Conservation (phyloP, 2,888 invertebrate genomes). For the Drosophila demipolita region DNA sequence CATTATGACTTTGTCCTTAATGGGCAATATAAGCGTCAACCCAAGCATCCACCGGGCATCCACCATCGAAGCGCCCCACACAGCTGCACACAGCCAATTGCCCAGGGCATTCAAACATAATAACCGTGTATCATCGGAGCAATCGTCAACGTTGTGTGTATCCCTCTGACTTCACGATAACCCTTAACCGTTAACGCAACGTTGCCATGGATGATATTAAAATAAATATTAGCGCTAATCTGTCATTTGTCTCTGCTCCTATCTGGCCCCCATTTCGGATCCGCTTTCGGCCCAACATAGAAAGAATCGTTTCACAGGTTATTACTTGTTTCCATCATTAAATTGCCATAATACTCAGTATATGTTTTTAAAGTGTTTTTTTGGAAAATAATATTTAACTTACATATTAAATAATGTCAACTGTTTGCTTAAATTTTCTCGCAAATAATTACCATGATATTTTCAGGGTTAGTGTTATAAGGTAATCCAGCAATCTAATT, state of each 20-base stretch:
- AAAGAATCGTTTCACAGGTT: background rate
- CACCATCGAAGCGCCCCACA: slow-evolving; percentile 5
- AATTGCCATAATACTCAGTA: background rate
- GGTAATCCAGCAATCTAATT: slow-evolving; percentile 18
- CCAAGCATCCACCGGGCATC: background rate
- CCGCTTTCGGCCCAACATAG: background rate
- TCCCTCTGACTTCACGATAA: slow-evolving; percentile 19
- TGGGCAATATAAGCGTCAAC: slow-evolving; percentile 68
- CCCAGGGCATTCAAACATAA: slow-evolving; percentile 73
- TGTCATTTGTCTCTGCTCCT: slow-evolving; percentile 65
- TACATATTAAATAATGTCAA: background rate
- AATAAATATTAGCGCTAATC: slow-evolving; percentile 81
- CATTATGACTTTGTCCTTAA: slow-evolving; percentile 80
- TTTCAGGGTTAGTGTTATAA: background rate
- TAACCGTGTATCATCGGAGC: slow-evolving; percentile 53
- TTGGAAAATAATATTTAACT: background rate
- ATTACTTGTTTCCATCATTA: background rate
- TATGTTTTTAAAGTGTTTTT: background rate
- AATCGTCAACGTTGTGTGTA: slow-evolving; percentile 2
- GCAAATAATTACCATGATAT: background rate
- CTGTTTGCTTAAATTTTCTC: background rate
- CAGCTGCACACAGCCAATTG: slow-evolving; percentile 51
- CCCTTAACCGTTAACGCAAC: slow-evolving; percentile 49
- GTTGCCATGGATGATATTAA: slow-evolving; percentile 60
- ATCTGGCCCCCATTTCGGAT: slow-evolving; percentile 5